Conservation (phyloP, 2,113 vertebrate species). For the Oreochromis spilurus region DNA sequence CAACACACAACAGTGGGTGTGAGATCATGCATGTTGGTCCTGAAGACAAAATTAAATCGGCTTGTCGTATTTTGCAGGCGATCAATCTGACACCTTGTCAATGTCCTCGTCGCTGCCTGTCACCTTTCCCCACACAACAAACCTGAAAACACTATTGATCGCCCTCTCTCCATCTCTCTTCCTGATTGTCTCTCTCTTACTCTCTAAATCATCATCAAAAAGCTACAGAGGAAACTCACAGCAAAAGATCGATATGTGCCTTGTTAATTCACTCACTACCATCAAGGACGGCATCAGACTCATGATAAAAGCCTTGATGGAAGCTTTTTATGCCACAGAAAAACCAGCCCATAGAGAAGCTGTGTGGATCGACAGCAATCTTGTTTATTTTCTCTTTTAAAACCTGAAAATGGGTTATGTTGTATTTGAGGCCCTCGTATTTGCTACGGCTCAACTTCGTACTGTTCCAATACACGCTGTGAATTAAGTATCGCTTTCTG, state of each 20-base stretch:
- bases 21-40: not conserved
- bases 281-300: conserved; percentile 54
- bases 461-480: not conserved
- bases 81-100: conserved; percentile 30
- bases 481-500: not conserved
- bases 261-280: conserved; percentile 63
- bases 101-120: conserved; percentile 21
- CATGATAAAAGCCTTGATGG: conserved; percentile 51
- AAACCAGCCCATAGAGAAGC: not conserved
- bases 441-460: not conserved
- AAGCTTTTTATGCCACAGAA: conserved; percentile 35
- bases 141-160: conserved; percentile 59
- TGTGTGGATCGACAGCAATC: not conserved
- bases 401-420: not conserved
- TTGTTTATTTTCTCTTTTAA: not conserved
- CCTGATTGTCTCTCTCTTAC: conserved; percentile 37
- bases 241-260: conserved; percentile 50
- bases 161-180: not conserved
- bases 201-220: conserved; percentile 55
- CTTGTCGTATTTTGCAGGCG: conserved; percentile 12
- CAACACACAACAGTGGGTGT: not conserved
- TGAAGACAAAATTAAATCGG: conserved; percentile 7
- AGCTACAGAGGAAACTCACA: conserved; percentile 55
- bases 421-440: not conserved
- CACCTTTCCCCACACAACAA: conserved; percentile 37